These are phyloP conservation scores for Nymphalis io DNA, from an alignment of 1,140 invertebrate genomes.

Conservation along the genomic window DNA sequence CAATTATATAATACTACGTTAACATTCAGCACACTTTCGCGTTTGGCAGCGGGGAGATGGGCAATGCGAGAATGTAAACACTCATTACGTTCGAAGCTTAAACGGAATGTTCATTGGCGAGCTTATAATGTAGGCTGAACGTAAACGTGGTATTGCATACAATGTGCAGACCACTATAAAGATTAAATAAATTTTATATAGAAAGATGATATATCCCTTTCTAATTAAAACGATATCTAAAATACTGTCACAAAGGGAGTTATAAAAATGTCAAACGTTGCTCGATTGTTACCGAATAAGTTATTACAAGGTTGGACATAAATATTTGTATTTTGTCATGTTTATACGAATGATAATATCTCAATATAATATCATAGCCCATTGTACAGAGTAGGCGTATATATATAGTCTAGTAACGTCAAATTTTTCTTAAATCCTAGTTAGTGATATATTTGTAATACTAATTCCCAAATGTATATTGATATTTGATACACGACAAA, in stretches of 20 bases:
- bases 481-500: slow-evolving; percentile 64
- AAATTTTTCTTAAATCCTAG: slow-evolving; percentile 70
- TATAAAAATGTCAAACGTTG: slow-evolving; percentile 67
- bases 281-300: slow-evolving; percentile 76
- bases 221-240: slow-evolving; percentile 48
- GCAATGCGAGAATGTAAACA: no score
- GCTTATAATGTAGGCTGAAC: no score
- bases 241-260: slow-evolving; percentile 73
- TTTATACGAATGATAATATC: slow-evolving; percentile 77
- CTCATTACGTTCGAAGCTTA: no score
- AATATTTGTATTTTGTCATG: slow-evolving; percentile 79
- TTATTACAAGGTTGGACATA: slow-evolving; percentile 70
- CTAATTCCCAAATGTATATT: slow-evolving; percentile 69
- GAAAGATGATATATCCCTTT: slow-evolving; percentile 52
- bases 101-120: no score
- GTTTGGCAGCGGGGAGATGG: no score
- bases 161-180: slow-evolving; percentile 53
- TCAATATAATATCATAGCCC: slow-evolving; percentile 78
- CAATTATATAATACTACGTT: slow-evolving; percentile 20
- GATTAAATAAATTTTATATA: slow-evolving; percentile 41
- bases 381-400: slow-evolving; percentile 75
- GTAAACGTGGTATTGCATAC: slow-evolving; percentile 29
- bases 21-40: no score
- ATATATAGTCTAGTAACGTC: slow-evolving; percentile 70
- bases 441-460: slow-evolving; percentile 71